A percentile compares a stretch with the other conserved stretches of the same genome.
Conservation (phyloP, 2,888 invertebrate species). For the Scaptomyza cyrtandrae region DNA sequence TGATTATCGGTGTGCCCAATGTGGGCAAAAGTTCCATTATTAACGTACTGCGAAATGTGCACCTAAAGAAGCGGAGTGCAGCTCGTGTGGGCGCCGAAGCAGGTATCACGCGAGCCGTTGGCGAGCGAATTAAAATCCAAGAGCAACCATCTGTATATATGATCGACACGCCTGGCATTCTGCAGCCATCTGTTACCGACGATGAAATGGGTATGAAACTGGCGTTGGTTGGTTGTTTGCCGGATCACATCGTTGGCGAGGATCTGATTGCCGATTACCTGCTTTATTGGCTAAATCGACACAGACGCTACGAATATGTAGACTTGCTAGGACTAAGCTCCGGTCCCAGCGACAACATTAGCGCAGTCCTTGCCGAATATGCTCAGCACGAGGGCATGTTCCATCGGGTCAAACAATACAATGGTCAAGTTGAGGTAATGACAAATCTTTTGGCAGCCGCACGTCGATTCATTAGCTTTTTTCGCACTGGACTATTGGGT, state of each 20-base stretch:
- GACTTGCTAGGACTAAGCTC: constrained; percentile 87
- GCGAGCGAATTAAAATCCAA: constrained; percentile 92
- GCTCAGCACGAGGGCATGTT: constrained; percentile 85
- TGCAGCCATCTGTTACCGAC: constrained; percentile 91
- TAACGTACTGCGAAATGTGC: constrained; percentile 90
- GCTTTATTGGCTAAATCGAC: constrained; percentile 93
- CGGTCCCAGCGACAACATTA: constrained; percentile 90
- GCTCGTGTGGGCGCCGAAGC: constrained; percentile 91
- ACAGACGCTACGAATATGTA: constrained; percentile 87
- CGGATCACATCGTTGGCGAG: constrained; percentile 94
- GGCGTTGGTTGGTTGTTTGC: constrained; percentile 93
- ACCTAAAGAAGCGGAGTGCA: constrained; percentile 87
- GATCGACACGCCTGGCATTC: constrained; percentile 96
- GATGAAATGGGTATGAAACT: constrained; percentile 93
- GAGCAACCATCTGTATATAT: constrained; percentile 92
- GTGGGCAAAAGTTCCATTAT: constrained; percentile 97
- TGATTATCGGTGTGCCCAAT: constrained; percentile 97
- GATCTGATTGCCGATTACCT: constrained; percentile 94
- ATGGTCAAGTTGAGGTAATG: constrained; percentile 86
- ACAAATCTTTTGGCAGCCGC: constrained; percentile 90
- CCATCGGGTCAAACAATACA: constrained; percentile 85
- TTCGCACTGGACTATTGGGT: constrained; percentile 90
- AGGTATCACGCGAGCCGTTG: constrained; percentile 93
- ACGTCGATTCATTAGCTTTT: constrained; percentile 88
- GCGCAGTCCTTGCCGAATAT: constrained; percentile 87